Conservation (phyloP, 1,140 invertebrate genomes). For the Mercenaria mercenaria region DNA sequence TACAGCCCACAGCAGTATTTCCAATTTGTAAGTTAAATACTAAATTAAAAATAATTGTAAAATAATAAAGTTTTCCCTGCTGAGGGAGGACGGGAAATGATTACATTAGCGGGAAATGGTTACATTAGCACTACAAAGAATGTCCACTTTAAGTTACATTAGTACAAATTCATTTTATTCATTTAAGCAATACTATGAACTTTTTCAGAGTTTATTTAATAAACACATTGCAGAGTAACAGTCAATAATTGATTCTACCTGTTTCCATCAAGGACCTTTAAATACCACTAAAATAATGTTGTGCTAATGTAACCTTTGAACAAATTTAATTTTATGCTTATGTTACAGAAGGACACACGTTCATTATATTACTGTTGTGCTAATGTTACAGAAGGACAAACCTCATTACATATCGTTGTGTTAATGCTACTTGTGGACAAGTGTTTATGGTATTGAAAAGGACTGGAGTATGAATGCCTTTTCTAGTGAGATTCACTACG, state of each 20-base stretch:
- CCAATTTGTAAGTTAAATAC: neutral
- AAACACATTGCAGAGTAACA: neutral
- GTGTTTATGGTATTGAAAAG: too few species aligned
- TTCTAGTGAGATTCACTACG: too few species aligned
- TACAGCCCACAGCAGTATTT: neutral
- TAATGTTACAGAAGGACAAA: neutral
- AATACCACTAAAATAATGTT: neutral
- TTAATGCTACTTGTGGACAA: neutral
- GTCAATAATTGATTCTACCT: neutral
- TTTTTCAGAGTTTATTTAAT: neutral
- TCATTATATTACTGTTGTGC: neutral
- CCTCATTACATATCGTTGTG: neutral
- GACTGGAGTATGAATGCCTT: too few species aligned
- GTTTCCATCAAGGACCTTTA: neutral
- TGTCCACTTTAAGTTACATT: neutral
- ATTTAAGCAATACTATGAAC: slow-evolving; percentile 1
- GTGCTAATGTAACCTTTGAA: neutral
- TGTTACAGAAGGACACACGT: neutral
- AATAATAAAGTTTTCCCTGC: neutral
- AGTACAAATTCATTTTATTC: neutral
- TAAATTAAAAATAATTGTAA: neutral
- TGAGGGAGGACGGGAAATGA: neutral
- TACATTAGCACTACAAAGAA: neutral
- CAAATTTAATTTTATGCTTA: neutral
- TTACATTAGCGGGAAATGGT: neutral